Percentiles rank a stretch among this genome's conserved stretches.
phyloP scores from a whole-genome alignment of 2,113 vertebrate species.

The Hiodon alosoides region DNA sequence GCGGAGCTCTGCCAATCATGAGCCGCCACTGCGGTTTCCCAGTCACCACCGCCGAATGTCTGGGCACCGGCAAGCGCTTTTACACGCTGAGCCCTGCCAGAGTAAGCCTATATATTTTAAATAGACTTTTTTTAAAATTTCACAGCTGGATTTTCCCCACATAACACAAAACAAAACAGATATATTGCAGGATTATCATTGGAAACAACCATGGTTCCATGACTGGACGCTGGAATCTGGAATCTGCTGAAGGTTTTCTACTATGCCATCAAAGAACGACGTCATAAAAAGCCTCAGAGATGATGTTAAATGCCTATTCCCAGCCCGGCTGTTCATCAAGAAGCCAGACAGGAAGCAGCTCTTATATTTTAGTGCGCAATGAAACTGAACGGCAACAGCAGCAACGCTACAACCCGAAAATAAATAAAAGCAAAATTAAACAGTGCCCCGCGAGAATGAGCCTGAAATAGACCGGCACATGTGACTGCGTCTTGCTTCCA shows the following conservation, averaged over 20 bases:
- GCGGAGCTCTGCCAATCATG: no score
- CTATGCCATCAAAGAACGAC: constrained; percentile 33
- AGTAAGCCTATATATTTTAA: no score
- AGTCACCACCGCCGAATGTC: no score
- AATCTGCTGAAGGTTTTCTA: constrained; percentile 40
- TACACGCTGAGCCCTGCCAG: no score
- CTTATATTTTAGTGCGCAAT: constrained; percentile 20
- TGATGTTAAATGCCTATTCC: constrained; percentile 44
- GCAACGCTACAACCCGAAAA: constrained; percentile 23
- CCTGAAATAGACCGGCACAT: background rate
- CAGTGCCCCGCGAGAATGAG: background rate
- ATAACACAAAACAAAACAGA: no score
- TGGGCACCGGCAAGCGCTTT: no score
- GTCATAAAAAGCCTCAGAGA: constrained; percentile 40
- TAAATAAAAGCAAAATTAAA: constrained; percentile 15
- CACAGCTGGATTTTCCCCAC: constrained; percentile 27
- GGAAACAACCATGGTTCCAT: background rate
- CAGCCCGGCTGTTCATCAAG: constrained; percentile 41
- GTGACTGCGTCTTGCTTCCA: background rate
- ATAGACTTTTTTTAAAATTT: constrained; percentile 11
- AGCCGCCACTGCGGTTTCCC: no score
- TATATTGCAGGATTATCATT: no score
- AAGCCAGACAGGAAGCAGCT: constrained; percentile 39
- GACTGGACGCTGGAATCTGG: constrained; percentile 31
- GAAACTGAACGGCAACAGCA: constrained; percentile 43